Base-by-base conservation (phyloP, 2,797 vertebrate species). In the Podarcis lilfordi region DNA sequence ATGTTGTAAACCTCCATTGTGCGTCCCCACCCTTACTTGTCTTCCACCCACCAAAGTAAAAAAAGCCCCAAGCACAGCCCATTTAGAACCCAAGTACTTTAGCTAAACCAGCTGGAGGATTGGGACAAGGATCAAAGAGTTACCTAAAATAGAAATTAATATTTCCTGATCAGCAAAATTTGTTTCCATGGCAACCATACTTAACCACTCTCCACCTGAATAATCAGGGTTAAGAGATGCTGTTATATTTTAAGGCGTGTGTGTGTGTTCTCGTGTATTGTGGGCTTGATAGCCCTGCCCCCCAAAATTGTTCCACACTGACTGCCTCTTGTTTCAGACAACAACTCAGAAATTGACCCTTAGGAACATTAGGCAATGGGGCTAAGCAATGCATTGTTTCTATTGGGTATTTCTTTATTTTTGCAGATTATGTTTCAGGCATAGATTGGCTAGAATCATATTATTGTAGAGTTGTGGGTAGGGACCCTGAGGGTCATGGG, bases 101-200 rank as follows among this genome's bases (percentile, higher is more conserved):
- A 80, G n/a, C n/a, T 50, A 75, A 85, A 80, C 83, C 71, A 76
- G 55, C 79, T 72, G 64, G 50, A 15, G n/a, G 59, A 84, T 29
- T 21, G 6, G 77, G 59, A 32, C 37, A n/a, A 86, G 69, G 66
- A 89, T 66, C 19, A n/a, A 37, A 78, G 81, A 21, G 66, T 61
- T 19, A 0, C 43, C 59, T 17, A 32, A 84, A 1, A 9, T 55
- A 5, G 89, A 64, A 86, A 43, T 0, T 45, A 23, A 79, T 87
- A 90, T 25, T 21, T 10, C 79, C 76, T 76, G 76, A 8, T 59
- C 85, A 91, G 80, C 87, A 85, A 74, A 82, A 82, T 66, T 86
- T 82, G 86, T 79, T 85, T 66, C 80, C 80, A 80, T 83, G 35
- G 87, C 43, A 75, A 79, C 84, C 10, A 5, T 11, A 32, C 66